Evolutionary conservation across 2,797 vertebrate genomes (phyloP).

Genomic region (Caiman crocodilus): DNA sequence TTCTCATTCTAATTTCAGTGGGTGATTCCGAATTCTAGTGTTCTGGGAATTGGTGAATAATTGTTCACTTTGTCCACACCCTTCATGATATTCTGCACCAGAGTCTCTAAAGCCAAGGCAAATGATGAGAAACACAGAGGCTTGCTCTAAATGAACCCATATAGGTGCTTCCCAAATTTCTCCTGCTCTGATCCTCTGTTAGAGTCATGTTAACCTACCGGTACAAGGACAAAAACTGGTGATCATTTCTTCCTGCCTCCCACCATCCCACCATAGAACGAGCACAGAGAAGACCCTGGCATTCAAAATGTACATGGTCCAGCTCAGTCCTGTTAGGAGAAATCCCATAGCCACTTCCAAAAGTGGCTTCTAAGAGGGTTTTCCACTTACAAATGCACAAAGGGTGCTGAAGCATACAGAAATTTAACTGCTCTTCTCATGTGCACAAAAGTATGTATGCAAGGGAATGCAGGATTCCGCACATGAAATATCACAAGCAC

Average conservation of each 20-base stretch:
- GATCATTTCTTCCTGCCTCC: neutral
- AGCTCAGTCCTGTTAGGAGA: rapidly evolving
- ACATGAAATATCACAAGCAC: neutral
- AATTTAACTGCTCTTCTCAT: neutral
- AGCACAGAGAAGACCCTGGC: neutral
- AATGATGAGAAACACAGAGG: neutral
- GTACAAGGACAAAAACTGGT: neutral
- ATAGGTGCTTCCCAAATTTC: neutral
- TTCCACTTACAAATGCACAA: neutral
- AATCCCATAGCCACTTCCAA: neutral
- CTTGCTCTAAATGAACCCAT: neutral
- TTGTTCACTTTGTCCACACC: too few relatives aligned
- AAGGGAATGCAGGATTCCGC: neutral
- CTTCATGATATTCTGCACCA: neutral
- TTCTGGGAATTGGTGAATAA: too few relatives aligned
- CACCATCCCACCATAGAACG: neutral
- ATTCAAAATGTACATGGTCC: neutral
- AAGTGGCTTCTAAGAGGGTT: neutral
- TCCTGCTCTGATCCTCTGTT: neutral
- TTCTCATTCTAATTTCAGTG: too few relatives aligned
- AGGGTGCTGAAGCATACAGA: neutral
- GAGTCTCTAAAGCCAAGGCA: neutral
- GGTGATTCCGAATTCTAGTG: too few relatives aligned
- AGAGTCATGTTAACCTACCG: neutral
- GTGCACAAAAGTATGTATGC: neutral